Evolutionary conservation across 2,797 vertebrate species (phyloP).

Genomic region (Australoheros facetus): DNA sequence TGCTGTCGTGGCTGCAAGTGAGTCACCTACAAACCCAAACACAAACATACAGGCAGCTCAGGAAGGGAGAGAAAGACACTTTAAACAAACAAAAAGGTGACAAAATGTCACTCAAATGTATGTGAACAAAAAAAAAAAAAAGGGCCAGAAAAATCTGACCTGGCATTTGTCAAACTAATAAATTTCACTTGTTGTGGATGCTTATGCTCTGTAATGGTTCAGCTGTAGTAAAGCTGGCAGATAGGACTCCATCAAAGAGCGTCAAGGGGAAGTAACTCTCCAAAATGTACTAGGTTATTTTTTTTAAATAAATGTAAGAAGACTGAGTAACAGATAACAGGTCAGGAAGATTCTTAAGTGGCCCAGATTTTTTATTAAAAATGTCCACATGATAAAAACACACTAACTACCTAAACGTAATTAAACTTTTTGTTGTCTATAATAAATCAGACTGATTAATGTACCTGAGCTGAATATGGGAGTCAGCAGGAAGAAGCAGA

Average conservation of each 20-base stretch:
- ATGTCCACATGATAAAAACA: conserved; percentile 4
- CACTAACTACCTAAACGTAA: conserved; percentile 37
- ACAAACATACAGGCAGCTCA: conserved; percentile 68
- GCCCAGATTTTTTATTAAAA: conserved; percentile 33
- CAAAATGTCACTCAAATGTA: conserved; percentile 71
- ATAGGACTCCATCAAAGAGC: background rate
- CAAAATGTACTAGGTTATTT: conserved; percentile 7
- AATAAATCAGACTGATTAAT: conserved; percentile 83
- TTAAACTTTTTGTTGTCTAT: conserved; percentile 55
- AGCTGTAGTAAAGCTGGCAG: background rate
- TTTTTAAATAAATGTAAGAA: conserved; percentile 29
- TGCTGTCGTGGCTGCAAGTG: conserved; percentile 58
- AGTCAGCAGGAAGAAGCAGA: conserved; percentile 86
- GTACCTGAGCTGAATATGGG: conserved; percentile 81
- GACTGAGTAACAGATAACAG: conserved; percentile 40
- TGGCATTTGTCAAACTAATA: conserved; percentile 9
- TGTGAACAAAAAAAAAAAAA: conserved; percentile 42
- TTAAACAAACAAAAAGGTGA: conserved; percentile 76
- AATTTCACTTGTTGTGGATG: background rate
- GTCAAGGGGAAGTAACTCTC: conserved; percentile 6
- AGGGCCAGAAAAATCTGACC: background rate
- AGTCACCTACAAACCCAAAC: conserved; percentile 69
- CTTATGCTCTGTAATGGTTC: background rate
- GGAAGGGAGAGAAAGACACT: conserved; percentile 50
- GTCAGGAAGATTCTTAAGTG: conserved; percentile 13